Conservation (phyloP, 30 jellyfish, hydroid and myxozoan genomes). For the Aurelia sp. region DNA sequence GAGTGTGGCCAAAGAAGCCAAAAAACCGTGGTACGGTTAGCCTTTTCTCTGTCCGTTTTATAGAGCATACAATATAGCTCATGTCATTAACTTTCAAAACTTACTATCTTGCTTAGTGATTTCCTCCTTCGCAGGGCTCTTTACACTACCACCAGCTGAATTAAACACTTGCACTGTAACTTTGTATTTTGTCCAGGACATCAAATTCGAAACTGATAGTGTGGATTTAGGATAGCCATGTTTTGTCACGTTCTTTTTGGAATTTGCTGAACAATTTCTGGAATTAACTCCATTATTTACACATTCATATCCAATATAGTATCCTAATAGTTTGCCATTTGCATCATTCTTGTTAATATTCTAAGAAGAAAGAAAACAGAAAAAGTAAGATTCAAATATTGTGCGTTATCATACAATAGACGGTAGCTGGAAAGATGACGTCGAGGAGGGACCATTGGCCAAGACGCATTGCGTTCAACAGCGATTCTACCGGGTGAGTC, state of each 20-base stretch:
- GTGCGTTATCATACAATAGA: no score
- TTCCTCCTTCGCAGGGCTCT: background rate
- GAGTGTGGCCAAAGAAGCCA: no score
- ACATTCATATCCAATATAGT: conserved; percentile 19
- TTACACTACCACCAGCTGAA: conserved; percentile 36
- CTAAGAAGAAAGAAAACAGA: background rate
- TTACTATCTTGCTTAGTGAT: conserved; percentile 56
- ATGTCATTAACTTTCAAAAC: background rate
- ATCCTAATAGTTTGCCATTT: conserved; percentile 51
- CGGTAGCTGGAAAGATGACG: no score
- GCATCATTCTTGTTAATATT: conserved; percentile 25
- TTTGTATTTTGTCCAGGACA: conserved; percentile 55
- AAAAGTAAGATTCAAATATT: no score
- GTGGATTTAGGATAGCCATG: conserved; percentile 23
- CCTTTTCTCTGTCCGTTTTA: no score
- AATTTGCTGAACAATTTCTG: conserved; percentile 22
- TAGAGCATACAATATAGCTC: background rate
- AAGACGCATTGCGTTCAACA: no score
- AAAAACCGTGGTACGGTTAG: no score
- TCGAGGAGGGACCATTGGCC: no score
- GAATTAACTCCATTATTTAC: conserved; percentile 20
- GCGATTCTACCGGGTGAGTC: no score
- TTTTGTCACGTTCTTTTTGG: conserved; percentile 2
- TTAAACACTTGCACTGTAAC: conserved; percentile 31
- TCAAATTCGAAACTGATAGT: conserved; percentile 11